phyloP scores from a whole-genome alignment of 2,888 invertebrate genomes.

The Girardia tigrina region DNA sequence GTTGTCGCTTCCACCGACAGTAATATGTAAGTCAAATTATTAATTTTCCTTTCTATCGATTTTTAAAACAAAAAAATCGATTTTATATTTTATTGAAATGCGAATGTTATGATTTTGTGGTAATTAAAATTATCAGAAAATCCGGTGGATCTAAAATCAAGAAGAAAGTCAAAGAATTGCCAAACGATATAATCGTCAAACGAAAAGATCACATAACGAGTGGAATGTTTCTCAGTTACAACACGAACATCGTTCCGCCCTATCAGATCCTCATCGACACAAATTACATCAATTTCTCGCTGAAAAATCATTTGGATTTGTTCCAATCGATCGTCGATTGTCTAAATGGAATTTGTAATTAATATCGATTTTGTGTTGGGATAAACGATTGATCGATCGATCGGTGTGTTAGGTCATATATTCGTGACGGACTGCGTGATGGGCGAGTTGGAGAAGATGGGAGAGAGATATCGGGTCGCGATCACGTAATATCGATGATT shows the following conservation, averaged over 20 bases:
- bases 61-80: too few relatives aligned
- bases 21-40: conserved; percentile 9
- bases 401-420: conserved; percentile 76
- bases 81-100: too few relatives aligned
- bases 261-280: conserved; percentile 90
- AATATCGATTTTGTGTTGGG: neutral
- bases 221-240: conserved; percentile 69
- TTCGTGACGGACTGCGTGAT: conserved; percentile 95
- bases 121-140: neutral
- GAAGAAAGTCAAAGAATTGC: neutral
- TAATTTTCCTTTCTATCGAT: too few relatives aligned
- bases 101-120: too few relatives aligned
- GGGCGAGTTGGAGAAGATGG: conserved; percentile 89
- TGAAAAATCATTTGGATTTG: conserved; percentile 89
- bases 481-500: conserved; percentile 57
- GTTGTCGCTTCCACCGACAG: neutral
- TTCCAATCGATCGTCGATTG: conserved; percentile 97
- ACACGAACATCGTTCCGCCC: conserved; percentile 90
- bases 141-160: neutral
- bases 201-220: neutral
- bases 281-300: conserved; percentile 94
- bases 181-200: neutral
- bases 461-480: conserved; percentile 82
- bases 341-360: conserved; percentile 73
- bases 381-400: neutral